Evolutionary conservation across 2,113 vertebrate species (phyloP).

Genomic region (Eupsittula cactorum): DNA sequence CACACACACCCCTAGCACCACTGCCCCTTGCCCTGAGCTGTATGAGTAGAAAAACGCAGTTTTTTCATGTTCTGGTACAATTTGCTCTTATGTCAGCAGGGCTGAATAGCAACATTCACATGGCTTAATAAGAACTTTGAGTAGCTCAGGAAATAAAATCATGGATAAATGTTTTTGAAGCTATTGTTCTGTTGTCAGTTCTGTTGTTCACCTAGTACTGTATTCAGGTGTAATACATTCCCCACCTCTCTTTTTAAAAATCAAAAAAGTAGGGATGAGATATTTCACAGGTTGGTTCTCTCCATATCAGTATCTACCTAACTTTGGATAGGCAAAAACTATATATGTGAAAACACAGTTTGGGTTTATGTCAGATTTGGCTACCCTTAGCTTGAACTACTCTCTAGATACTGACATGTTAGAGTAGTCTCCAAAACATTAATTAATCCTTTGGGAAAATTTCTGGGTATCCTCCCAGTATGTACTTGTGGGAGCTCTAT

Average conservation of each 20-base stretch:
- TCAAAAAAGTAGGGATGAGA: background rate
- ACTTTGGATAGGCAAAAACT: background rate
- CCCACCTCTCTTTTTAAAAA: background rate
- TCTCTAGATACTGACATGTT: background rate
- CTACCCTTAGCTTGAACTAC: background rate
- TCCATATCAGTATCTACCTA: background rate
- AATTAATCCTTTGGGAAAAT: background rate
- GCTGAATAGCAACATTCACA: background rate
- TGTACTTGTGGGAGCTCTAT: background rate
- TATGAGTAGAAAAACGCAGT: background rate
- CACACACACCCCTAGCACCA: fast-evolving
- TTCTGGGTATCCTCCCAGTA: background rate
- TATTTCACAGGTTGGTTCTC: background rate
- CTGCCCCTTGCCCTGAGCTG: background rate
- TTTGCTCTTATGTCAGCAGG: background rate
- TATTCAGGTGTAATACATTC: background rate
- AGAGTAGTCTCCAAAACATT: background rate
- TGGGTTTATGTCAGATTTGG: background rate
- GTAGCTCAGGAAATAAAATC: background rate
- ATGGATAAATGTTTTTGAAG: background rate
- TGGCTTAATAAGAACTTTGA: background rate
- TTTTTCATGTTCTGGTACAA: background rate
- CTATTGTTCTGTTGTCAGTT: background rate
- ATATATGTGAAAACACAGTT: background rate
- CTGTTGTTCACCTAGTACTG: background rate